A percentile compares a stretch with the other conserved stretches of the same genome.
Conservation (phyloP, 2,888 invertebrate species). For the Ptilodon capucinus region DNA sequence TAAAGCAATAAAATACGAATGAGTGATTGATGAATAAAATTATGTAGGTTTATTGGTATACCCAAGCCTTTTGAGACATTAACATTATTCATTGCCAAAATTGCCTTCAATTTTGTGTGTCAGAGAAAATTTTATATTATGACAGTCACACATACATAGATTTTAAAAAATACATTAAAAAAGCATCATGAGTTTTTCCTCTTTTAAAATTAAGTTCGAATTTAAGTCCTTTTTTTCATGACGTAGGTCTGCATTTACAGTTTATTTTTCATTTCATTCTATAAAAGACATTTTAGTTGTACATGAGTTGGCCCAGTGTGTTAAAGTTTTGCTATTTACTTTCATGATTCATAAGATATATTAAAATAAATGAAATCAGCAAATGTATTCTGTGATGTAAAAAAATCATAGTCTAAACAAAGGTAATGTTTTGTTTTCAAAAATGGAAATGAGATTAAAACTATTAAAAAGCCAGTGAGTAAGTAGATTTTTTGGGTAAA, state of each 20-base stretch:
- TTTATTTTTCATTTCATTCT: neutral
- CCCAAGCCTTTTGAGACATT: neutral
- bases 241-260: conserved; percentile 29
- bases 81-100: conserved; percentile 1
- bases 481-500: no score
- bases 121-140: no score
- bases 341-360: neutral
- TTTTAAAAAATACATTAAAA: neutral
- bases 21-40: neutral
- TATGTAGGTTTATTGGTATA: neutral
- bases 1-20: neutral
- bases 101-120: conserved; percentile 29
- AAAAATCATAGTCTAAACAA: no score
- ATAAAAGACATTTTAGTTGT: neutral
- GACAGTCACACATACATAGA: no score
- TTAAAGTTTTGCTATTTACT: neutral
- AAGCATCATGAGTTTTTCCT: no score
- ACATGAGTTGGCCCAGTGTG: neutral
- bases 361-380: neutral
- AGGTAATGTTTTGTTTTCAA: no score
- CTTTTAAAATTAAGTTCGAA: no score
- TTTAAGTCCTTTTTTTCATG: conserved; percentile 11
- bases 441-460: neutral
- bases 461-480: neutral
- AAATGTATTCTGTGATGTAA: neutral